phyloP scores from a whole-genome alignment of 2,797 vertebrate genomes.

The Mycteria americana region DNA sequence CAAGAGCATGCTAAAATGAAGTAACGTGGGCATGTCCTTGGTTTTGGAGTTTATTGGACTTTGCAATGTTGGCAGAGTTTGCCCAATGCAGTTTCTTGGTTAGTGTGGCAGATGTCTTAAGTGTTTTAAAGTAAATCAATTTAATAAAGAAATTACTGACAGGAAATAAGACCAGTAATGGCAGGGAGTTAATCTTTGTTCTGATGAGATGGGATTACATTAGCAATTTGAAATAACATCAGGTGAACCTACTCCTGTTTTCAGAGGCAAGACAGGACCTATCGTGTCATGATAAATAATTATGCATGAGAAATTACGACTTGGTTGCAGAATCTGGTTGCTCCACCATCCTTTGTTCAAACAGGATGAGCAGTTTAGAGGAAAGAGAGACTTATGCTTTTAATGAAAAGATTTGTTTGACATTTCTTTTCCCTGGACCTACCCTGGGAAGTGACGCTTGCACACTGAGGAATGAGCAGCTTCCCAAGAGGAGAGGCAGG shows the following conservation, averaged over 20 bases:
- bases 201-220: not conserved
- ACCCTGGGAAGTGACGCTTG: not conserved
- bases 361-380: not conserved
- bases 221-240: not conserved
- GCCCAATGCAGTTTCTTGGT: not conserved
- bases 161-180: not conserved
- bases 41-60: not conserved
- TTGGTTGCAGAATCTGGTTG: not conserved
- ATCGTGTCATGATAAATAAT: constrained; percentile 18
- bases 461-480: not conserved
- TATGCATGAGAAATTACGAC: not conserved
- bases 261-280: not conserved
- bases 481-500: not conserved
- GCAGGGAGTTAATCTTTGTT: constrained; percentile 12
- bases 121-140: not conserved
- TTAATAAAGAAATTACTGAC: constrained; percentile 20
- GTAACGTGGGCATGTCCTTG: not conserved
- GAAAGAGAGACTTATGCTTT: not conserved
- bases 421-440: not conserved
- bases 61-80: not conserved
- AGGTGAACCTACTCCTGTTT: not conserved
- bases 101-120: not conserved
- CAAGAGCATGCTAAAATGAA: not conserved
- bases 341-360: not conserved
- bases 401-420: not conserved